Base-by-base conservation (phyloP, 2,113 vertebrate genomes). In the Pungitius pungitius region DNA sequence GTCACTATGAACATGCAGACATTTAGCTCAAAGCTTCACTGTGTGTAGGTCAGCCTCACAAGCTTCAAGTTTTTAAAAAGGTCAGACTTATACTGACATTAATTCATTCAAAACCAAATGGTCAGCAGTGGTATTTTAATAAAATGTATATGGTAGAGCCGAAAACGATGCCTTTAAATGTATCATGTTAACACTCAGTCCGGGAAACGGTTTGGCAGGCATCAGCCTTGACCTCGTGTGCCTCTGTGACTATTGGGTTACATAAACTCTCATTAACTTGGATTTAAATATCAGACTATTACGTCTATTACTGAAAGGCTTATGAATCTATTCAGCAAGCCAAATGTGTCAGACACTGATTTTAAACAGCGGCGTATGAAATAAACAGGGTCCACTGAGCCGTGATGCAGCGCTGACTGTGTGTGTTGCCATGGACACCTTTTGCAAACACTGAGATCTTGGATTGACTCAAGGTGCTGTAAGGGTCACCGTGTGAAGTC, bases 361-460 rank as follows among this genome's bases (percentile, higher is more conserved):
- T 78, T 75, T 80, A 87, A 90, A 67, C 89, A 89, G 87, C 45
- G 24, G 22, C 68, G 63, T 42, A 62, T 71, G 76, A 78, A 86
- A 86, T 76, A 61, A 88, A 86, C 75, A 74, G 49, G 63, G 39
- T 43, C 59, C 73, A 85, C 78, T 20, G 49, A 64, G 75, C 47
- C 20, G 18, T 80, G 78, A 79, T 78, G 70, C 49, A 75, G 78
- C 8, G 20, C 71, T 77, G 69, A 70, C 67, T 79, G 69, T 75
- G 61, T 39, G 69, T 24, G 85, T 91, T 89, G 85, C 88, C 47
- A 88, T 87, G 62, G 86, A 77, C 68, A 80, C 73, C 27, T 7
- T 5, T 39, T 43, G 47, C 70, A 89, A 91, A 90, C 85, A 91
- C 20, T 17, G 60, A 35, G 35, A 43, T 69, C 49, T 80, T 39